Evolutionary conservation across 2,888 invertebrate genomes (phyloP).

Genomic region (Heliconius charithonia): DNA sequence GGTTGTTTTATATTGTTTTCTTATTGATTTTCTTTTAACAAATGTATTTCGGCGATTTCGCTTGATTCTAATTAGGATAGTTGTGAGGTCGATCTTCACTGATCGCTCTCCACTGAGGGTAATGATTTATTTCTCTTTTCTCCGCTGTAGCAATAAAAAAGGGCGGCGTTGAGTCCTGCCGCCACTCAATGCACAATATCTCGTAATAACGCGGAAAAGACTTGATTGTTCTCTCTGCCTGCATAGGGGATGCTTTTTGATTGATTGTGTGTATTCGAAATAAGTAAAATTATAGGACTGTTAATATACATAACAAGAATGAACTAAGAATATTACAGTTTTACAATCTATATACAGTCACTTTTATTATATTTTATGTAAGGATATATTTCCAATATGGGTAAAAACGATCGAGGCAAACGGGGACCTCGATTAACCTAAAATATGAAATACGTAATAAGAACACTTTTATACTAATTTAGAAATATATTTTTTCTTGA

Average conservation of each 20-base stretch:
- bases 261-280: background rate
- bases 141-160: too few species aligned
- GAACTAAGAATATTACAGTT: background rate
- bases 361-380: constrained; percentile 8
- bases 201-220: too few species aligned
- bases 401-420: constrained; percentile 6
- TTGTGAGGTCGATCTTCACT: too few species aligned
- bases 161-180: too few species aligned
- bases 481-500: constrained; percentile 1
- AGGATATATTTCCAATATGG: constrained; percentile 5
- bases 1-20: constrained; percentile 2
- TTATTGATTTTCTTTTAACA: background rate
- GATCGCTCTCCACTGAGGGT: too few species aligned
- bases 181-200: too few species aligned
- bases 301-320: background rate
- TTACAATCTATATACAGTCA: constrained; percentile 1
- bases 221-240: too few species aligned
- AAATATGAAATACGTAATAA: constrained; percentile 9
- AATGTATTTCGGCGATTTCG: background rate
- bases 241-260: background rate
- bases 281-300: background rate
- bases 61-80: too few species aligned
- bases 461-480: constrained; percentile 9
- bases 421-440: constrained; percentile 13
- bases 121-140: too few species aligned